Evolutionary conservation across 1,140 invertebrate species (phyloP).

Genomic region (Drosophila triauraria): DNA sequence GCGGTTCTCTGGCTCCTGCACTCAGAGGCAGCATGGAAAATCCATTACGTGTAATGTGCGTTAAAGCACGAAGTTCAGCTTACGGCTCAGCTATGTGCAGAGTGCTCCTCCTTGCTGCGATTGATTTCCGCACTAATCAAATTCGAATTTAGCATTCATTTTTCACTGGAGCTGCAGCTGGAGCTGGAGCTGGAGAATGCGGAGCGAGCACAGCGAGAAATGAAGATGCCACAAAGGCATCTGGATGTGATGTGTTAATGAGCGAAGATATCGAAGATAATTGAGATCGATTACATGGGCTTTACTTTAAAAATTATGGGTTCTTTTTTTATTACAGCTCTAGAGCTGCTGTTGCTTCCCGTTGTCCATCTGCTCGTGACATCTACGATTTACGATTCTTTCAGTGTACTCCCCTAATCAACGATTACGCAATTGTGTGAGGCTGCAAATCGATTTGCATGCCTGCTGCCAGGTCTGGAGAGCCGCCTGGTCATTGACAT

Average conservation of each 20-base stretch:
- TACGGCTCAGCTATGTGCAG: constrained; percentile 7
- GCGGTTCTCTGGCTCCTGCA: constrained; percentile 40
- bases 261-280: not conserved
- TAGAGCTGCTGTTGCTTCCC: no score
- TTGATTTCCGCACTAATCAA: constrained; percentile 65
- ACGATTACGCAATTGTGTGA: constrained; percentile 65
- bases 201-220: constrained; percentile 6
- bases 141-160: constrained; percentile 54
- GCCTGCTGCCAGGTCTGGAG: constrained; percentile 39
- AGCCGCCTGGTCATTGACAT: constrained; percentile 44
- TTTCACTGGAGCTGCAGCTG: constrained; percentile 25
- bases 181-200: constrained; percentile 14
- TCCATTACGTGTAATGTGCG: constrained; percentile 75
- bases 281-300: constrained; percentile 14
- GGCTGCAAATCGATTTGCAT: constrained; percentile 70
- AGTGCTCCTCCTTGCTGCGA: constrained; percentile 24
- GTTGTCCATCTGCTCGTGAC: no score
- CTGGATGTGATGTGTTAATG: not conserved
- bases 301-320: not conserved
- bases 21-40: constrained; percentile 62
- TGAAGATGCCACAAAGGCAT: not conserved
- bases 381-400: not conserved
- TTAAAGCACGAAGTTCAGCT: constrained; percentile 52
- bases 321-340: not conserved
- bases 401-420: constrained; percentile 29